A percentile compares a stretch with the other conserved stretches of the same genome.
phyloP scores from a whole-genome alignment of 2,797 vertebrate species.

The Sciurus vulgaris region DNA sequence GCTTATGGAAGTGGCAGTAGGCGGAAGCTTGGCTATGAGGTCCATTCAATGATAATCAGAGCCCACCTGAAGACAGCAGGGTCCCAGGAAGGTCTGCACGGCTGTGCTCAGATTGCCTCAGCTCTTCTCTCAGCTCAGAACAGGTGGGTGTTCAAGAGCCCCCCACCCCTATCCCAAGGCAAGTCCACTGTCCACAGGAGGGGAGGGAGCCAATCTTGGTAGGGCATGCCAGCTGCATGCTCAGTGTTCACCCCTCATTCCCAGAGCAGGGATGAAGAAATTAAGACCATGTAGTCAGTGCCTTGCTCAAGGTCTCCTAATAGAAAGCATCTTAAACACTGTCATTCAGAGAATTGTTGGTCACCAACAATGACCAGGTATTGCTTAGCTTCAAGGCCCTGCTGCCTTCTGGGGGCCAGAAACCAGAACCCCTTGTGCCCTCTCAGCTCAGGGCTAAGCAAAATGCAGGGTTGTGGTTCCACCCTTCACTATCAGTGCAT shows the following conservation, averaged over 20 bases:
- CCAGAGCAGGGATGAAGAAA: neutral
- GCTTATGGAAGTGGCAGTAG: neutral
- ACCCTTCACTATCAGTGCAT: neutral
- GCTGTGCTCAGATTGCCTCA: neutral
- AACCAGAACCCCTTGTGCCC: neutral
- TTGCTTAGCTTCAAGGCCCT: neutral
- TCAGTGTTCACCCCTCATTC: neutral
- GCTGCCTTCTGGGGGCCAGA: neutral
- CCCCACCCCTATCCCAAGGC: neutral
- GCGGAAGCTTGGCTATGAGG: neutral
- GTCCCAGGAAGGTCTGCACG: neutral
- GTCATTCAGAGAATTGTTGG: neutral
- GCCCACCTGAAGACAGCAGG: neutral
- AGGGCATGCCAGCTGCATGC: neutral
- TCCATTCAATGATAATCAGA: neutral
- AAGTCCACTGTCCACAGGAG: neutral
- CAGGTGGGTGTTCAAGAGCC: neutral
- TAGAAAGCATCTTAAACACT: neutral
- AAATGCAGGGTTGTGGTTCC: neutral
- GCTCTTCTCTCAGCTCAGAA: neutral
- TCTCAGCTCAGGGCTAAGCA: neutral
- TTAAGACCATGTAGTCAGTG: fast-evolving
- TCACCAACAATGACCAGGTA: neutral
- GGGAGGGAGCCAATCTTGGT: neutral
- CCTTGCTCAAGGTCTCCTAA: neutral